These are phyloP conservation scores for Carabus problematicus DNA, from an alignment of 2,888 invertebrate species.

Conservation along the genomic window DNA sequence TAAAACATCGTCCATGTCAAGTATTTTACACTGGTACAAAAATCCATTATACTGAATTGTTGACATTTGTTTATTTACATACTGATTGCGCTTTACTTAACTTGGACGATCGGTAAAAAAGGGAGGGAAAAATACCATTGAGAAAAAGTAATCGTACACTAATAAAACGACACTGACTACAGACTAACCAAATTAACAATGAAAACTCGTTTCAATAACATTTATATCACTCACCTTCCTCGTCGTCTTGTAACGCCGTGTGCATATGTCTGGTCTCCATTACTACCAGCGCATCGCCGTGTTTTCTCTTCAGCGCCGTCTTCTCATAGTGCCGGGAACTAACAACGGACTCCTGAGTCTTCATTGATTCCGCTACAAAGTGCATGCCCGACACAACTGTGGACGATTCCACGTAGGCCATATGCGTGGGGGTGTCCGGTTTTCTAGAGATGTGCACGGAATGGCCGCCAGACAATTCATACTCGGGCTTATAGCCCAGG, in stretches of 20 bases:
- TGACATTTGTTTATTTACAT: too few species aligned
- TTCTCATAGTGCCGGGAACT: slow-evolving; percentile 57
- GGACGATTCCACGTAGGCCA: slow-evolving; percentile 57
- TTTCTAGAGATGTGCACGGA: slow-evolving; percentile 51
- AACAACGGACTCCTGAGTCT: slow-evolving; percentile 53
- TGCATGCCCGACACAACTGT: slow-evolving; percentile 55
- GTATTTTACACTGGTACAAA: slow-evolving; percentile 10
- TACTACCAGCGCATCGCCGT: slow-evolving; percentile 56
- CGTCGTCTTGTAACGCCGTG: slow-evolving; percentile 55
- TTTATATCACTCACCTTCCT: slow-evolving; percentile 53
- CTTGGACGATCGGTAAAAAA: too few species aligned
- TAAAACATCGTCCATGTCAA: not conserved
- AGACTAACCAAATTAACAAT: not conserved
- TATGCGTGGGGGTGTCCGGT: slow-evolving; percentile 53
- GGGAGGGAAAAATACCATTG: not conserved
- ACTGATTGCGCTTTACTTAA: too few species aligned
- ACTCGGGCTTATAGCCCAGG: slow-evolving; percentile 53
- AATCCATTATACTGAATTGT: not conserved
- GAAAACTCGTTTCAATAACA: not conserved
- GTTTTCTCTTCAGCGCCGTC: slow-evolving; percentile 53
- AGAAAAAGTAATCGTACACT: not conserved
- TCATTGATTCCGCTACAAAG: slow-evolving; percentile 54
- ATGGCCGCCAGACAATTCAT: slow-evolving; percentile 51
- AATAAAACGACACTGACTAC: not conserved
- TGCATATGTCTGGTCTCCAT: slow-evolving; percentile 57